Evolutionary conservation across 2,113 vertebrate genomes (phyloP).

Genomic region (Willisornis vidua): DNA sequence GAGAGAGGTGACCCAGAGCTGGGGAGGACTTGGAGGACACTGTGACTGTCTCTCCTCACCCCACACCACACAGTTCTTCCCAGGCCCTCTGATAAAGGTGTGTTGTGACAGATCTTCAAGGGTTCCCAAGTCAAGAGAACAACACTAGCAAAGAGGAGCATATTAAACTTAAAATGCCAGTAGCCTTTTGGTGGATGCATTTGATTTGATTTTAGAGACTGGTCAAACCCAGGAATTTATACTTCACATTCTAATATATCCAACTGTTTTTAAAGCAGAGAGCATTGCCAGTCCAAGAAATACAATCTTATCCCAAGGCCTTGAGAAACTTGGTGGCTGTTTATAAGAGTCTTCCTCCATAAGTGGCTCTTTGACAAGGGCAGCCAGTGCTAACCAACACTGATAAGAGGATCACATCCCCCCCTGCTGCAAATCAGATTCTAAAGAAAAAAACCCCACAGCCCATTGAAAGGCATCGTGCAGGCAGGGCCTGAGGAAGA

Average conservation of each 20-base stretch:
- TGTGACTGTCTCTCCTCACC: neutral
- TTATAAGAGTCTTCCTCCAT: neutral
- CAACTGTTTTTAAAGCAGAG: neutral
- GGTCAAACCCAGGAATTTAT: neutral
- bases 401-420: neutral
- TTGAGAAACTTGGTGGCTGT: neutral
- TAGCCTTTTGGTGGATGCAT: neutral
- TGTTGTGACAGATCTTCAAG: neutral
- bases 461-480: neutral
- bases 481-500: neutral
- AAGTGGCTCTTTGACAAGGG: neutral
- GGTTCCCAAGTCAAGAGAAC: neutral
- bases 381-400: accelerated
- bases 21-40: neutral
- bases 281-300: neutral
- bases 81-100: neutral
- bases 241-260: neutral
- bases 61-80: neutral
- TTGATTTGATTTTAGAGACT: neutral
- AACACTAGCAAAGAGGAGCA: neutral
- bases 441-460: neutral
- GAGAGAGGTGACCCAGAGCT: neutral
- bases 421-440: neutral
- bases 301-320: neutral
- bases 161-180: neutral